These are phyloP conservation scores for Archivesica marissinica DNA, from an alignment of 1,140 invertebrate genomes.

Conservation along the genomic window DNA sequence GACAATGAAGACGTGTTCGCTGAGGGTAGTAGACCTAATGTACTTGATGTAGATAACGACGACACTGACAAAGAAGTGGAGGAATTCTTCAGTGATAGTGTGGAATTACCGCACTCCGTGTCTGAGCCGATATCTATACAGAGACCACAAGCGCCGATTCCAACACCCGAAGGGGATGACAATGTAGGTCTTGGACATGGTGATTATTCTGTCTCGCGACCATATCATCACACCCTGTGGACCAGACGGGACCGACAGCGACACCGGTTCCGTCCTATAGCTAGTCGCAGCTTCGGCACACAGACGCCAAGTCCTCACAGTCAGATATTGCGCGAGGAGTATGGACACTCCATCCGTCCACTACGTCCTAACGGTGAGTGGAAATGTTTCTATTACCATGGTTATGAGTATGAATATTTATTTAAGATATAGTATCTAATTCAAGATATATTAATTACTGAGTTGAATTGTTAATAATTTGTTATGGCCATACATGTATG, in stretches of 20 bases:
- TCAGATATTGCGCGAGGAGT: too few species aligned
- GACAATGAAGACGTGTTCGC: conserved; percentile 13
- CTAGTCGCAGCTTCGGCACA: conserved; percentile 19
- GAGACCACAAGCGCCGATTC: conserved; percentile 34
- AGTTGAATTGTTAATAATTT: too few species aligned
- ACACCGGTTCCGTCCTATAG: conserved; percentile 9
- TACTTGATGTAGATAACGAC: neutral
- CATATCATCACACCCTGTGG: neutral
- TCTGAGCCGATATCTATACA: conserved; percentile 32
- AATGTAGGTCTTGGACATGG: neutral
- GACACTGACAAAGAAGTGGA: conserved; percentile 36
- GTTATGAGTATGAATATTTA: too few species aligned
- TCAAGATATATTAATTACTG: too few species aligned
- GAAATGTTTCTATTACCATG: too few species aligned
- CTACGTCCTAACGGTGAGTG: neutral
- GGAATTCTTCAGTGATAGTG: neutral
- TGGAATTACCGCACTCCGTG: neutral
- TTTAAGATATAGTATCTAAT: too few species aligned
- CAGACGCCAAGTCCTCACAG: conserved; percentile 3
- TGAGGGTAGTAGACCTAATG: neutral
- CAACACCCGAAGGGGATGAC: conserved; percentile 15
- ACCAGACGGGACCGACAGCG: neutral
- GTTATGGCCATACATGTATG: too few species aligned
- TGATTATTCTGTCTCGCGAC: neutral
- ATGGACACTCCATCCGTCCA: neutral